These are phyloP conservation scores for Acleris cristana DNA, from an alignment of 2,888 invertebrate species.

Conservation along the genomic window DNA sequence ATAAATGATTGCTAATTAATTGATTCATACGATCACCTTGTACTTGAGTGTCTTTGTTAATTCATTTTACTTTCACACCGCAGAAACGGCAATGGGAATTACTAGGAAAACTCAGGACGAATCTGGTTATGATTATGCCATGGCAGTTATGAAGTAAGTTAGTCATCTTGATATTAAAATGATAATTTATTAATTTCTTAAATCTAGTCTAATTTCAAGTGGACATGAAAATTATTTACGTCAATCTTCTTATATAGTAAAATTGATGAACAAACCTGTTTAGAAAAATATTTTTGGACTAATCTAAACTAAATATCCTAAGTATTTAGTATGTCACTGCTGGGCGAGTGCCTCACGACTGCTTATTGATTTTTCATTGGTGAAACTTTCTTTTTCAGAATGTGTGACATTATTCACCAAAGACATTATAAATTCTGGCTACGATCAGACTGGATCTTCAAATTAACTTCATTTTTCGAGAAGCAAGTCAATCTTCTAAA, in stretches of 20 bases:
- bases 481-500: slow-evolving; percentile 87
- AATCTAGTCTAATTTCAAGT: background rate
- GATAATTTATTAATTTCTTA: background rate
- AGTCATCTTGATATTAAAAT: background rate
- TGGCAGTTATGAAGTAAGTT: slow-evolving; percentile 90
- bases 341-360: no score
- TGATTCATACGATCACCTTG: slow-evolving; percentile 12
- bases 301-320: no score
- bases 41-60: slow-evolving; percentile 27
- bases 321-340: no score
- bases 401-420: slow-evolving; percentile 92
- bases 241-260: background rate
- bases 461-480: slow-evolving; percentile 87
- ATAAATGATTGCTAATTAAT: background rate
- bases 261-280: background rate
- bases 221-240: background rate
- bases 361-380: no score
- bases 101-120: slow-evolving; percentile 88
- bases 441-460: slow-evolving; percentile 88
- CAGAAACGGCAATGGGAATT: slow-evolving; percentile 93
- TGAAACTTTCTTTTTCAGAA: slow-evolving; percentile 61
- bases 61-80: slow-evolving; percentile 43
- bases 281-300: no score
- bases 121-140: slow-evolving; percentile 90
- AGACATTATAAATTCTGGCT: slow-evolving; percentile 90